phyloP scores from a whole-genome alignment of 2,888 invertebrate genomes.

The Hydriomena furcata region DNA sequence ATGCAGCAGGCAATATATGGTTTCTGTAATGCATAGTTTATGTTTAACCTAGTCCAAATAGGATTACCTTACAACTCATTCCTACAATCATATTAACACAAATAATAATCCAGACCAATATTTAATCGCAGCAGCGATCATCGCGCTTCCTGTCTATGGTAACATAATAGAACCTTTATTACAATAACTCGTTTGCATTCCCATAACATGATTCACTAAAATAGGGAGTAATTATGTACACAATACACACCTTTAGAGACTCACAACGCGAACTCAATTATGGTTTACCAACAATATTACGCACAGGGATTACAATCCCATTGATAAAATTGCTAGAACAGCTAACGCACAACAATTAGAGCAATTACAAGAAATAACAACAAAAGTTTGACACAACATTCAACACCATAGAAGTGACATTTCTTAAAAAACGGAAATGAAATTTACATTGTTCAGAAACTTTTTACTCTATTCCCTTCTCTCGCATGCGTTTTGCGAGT shows the following conservation, averaged over 20 bases:
- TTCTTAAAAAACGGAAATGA: slow-evolving; percentile 43
- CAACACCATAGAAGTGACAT: slow-evolving; percentile 57
- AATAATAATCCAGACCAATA: slow-evolving; percentile 32
- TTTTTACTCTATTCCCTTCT: slow-evolving; percentile 2
- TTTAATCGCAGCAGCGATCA: slow-evolving; percentile 38
- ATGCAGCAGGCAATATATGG: slow-evolving; percentile 39
- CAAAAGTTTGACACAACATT: slow-evolving; percentile 73
- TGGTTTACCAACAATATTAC: slow-evolving; percentile 36
- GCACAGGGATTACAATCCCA: slow-evolving; percentile 52
- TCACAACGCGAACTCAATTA: slow-evolving; percentile 40
- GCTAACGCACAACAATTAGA: slow-evolving; percentile 52
- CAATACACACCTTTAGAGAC: slow-evolving; percentile 53
- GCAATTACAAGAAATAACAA: slow-evolving; percentile 69
- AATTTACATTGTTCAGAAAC: slow-evolving; percentile 12
- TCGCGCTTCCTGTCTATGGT: slow-evolving; percentile 61
- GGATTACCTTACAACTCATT: slow-evolving; percentile 40
- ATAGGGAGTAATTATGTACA: slow-evolving; percentile 51
- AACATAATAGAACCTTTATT: slow-evolving; percentile 57
- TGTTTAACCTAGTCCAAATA: slow-evolving; percentile 52
- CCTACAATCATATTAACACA: slow-evolving; percentile 19
- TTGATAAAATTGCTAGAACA: slow-evolving; percentile 57
- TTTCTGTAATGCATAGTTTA: slow-evolving; percentile 48
- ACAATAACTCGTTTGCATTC: slow-evolving; percentile 70
- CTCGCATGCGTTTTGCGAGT: neutral
- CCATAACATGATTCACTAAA: slow-evolving; percentile 73